A percentile compares a stretch with the other conserved stretches of the same genome.
These are phyloP conservation scores for Speoplatyrhinus poulsoni DNA, from an alignment of 2,113 vertebrate species.

Conservation along the genomic window DNA sequence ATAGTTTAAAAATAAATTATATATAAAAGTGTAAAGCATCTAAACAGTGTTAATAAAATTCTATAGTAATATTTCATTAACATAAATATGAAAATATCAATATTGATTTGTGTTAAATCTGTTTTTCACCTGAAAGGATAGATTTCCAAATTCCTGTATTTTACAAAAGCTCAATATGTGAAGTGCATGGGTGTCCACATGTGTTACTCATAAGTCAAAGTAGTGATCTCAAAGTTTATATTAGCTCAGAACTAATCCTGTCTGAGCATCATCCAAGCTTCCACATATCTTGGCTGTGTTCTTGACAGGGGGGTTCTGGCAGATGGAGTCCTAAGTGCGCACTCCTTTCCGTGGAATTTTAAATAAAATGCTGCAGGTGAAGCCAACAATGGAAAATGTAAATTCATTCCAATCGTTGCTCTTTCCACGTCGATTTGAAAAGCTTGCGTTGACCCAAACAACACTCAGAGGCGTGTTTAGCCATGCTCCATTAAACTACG, in stretches of 20 bases:
- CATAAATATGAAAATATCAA: background rate
- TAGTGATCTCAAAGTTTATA: conserved; percentile 58
- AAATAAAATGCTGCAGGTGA: conserved; percentile 47
- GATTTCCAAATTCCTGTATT: background rate
- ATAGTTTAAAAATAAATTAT: conserved; percentile 38
- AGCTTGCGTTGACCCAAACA: conserved; percentile 53
- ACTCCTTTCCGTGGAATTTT: conserved; percentile 44
- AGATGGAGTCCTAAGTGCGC: conserved; percentile 30
- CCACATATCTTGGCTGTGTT: conserved; percentile 50
- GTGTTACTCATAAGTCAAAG: conserved; percentile 45
- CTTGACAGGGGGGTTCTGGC: conserved; percentile 50
- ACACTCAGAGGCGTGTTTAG: conserved; percentile 50
- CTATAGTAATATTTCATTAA: background rate
- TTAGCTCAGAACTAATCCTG: conserved; percentile 51
- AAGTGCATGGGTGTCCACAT: conserved; percentile 11
- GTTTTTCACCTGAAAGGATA: background rate
- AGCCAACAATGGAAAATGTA: conserved; percentile 49
- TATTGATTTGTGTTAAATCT: background rate
- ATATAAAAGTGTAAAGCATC: conserved; percentile 36
- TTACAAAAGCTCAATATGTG: background rate
- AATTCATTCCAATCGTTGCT: conserved; percentile 38
- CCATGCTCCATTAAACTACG: conserved; percentile 28
- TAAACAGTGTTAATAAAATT: background rate
- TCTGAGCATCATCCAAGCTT: conserved; percentile 54
- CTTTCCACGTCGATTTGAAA: conserved; percentile 39